These are phyloP conservation scores for Willisornis vidua DNA, from an alignment of 2,113 vertebrate genomes.

Conservation along the genomic window DNA sequence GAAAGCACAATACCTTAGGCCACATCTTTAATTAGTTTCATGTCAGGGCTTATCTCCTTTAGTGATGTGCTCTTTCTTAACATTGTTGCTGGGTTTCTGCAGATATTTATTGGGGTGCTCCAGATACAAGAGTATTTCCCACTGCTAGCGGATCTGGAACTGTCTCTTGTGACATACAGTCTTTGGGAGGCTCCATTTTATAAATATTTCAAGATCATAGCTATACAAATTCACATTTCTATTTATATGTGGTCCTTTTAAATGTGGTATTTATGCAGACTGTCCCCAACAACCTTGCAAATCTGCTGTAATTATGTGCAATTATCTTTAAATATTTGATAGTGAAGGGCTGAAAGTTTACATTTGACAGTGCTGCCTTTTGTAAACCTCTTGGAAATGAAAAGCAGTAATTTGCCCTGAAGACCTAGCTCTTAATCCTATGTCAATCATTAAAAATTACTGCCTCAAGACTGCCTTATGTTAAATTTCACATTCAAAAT, in stretches of 20 bases:
- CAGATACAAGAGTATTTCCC: neutral
- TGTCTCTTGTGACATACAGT: neutral
- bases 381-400: conserved; percentile 45
- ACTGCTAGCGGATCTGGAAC: neutral
- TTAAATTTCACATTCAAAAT: neutral
- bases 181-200: neutral
- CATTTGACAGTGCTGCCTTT: neutral
- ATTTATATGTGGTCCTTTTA: neutral
- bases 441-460: conserved; percentile 1
- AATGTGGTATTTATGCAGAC: conserved; percentile 23
- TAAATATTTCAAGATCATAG: conserved; percentile 19
- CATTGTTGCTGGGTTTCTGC: neutral
- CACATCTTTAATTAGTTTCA: neutral
- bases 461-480: neutral
- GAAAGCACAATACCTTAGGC: neutral
- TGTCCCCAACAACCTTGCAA: conserved; percentile 6
- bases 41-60: neutral
- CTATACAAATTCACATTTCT: conserved; percentile 3
- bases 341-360: conserved; percentile 19
- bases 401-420: conserved; percentile 3
- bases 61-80: neutral
- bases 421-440: neutral
- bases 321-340: conserved; percentile 37
- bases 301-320: conserved; percentile 12
- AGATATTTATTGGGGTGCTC: neutral